Evolutionary conservation across 2,888 invertebrate genomes (phyloP), one percentile per base, ranked within the genome.

Genomic region (Volucella inanis): DNA sequence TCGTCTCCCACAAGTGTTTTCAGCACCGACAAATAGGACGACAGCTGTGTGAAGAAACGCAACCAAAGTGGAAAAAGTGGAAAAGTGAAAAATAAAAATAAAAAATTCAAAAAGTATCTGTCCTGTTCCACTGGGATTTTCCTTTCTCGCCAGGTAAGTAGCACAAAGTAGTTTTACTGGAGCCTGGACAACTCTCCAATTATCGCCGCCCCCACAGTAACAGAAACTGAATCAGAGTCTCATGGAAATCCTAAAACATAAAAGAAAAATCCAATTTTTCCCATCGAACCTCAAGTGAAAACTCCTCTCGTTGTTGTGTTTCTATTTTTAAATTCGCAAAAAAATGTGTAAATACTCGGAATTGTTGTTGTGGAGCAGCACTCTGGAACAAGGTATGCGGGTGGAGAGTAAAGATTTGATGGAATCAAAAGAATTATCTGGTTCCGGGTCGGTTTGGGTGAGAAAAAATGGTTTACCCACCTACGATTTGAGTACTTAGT

Each of bases 81-180:
- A 22, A 22, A 22, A 22, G 18, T 22, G 18, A 61, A 49, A 54
- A 70, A n/a, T n/a, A n/a, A n/a, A n/a, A n/a, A n/a, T n/a, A n/a
- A 52, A 65, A 65, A 64, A 47, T 31, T 41, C n/a, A 72, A 45
- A 49, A 6, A 43, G 45, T 3, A 14, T 43, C 31, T 38, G 39
- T 22, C 47, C 31, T 47, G 31, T 31, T 50, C 52, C 57, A 68
- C 50, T 72, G 31, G 57, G 47, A 68, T 67, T 72, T 77, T 81
- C 81, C 57, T 76, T 77, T 81, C 81, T 81, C 18, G 76, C 45
- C 85, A 81, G 85, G 85, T 85, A 57, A 85, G 85, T 31, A 31
- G 31, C 1, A 6, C 31, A 31, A 6, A 6, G 31, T 31, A 31
- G 2, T 72, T 77, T 67, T 61, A 8, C 50, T 70, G 8, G 9